phyloP scores from a whole-genome alignment of 2,113 vertebrate species.

The Falco punctatus region DNA sequence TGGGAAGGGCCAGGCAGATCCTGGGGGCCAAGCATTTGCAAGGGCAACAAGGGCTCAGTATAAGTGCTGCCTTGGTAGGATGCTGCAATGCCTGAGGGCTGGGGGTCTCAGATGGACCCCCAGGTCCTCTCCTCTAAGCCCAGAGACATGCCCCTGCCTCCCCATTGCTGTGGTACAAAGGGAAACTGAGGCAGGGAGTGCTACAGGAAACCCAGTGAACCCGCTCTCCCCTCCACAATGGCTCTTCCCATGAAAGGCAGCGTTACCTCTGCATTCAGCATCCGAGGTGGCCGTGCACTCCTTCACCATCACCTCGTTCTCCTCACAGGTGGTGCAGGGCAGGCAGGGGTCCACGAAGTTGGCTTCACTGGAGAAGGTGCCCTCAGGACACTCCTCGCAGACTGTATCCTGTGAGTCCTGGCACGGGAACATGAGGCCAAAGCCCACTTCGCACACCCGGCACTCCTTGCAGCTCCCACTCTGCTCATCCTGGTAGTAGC shows the following conservation, averaged over 20 bases:
- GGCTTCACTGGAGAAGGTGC: conserved; percentile 90
- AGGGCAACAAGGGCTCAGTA: rapidly evolving
- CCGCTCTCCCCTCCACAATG: rapidly evolving
- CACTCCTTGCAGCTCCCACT: conserved; percentile 80
- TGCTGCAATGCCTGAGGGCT: rapidly evolving
- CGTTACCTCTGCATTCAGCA: conserved; percentile 84
- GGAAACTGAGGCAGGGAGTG: not conserved
- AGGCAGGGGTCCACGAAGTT: conserved; percentile 94
- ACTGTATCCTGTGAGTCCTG: conserved; percentile 82
- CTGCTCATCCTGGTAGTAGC: conserved; percentile 76
- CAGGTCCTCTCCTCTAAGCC: rapidly evolving
- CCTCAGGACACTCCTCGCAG: conserved; percentile 88
- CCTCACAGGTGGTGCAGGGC: conserved; percentile 93
- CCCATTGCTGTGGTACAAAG: not conserved
- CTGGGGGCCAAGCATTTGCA: too few species aligned
- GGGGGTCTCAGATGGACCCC: not conserved
- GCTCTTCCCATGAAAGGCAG: rapidly evolving
- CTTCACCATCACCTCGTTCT: conserved; percentile 77
- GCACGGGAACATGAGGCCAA: conserved; percentile 85
- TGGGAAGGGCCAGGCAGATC: not conserved
- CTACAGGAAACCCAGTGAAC: rapidly evolving
- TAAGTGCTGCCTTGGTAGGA: not conserved
- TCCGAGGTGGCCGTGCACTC: conserved; percentile 82
- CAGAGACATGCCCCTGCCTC: too few species aligned
- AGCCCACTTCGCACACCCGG: conserved; percentile 82